Percentiles rank a stretch among this genome's conserved stretches.
Conservation (phyloP, 2,113 vertebrate species). For the Lophotis ruficrista region DNA sequence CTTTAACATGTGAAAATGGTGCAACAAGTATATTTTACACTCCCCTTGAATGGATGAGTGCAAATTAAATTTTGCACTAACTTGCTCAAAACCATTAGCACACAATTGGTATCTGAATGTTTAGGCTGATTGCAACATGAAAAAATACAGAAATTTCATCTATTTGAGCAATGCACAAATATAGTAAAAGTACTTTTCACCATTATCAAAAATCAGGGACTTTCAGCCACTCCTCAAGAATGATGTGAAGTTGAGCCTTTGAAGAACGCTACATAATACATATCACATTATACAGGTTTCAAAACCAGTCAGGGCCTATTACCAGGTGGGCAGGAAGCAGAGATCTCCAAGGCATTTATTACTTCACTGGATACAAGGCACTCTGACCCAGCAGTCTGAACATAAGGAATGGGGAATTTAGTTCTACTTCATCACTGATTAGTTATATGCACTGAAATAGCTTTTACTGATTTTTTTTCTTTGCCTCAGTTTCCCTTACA, state of each 20-base stretch:
- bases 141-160: not conserved
- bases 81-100: not conserved
- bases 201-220: not conserved
- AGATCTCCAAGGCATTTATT: not conserved
- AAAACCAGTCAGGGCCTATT: not conserved
- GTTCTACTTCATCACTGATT: not conserved
- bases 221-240: not conserved
- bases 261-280: not conserved
- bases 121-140: not conserved
- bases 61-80: conserved; percentile 50
- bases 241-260: not conserved
- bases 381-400: not conserved
- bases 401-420: not conserved
- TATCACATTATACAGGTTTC: not conserved
- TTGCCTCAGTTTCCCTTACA: not conserved
- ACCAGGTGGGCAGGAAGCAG: not conserved
- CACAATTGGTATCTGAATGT: not conserved
- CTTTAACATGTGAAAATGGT: conserved; percentile 28
- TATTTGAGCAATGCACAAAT: not conserved
- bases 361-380: not conserved
- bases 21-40: conserved; percentile 24
- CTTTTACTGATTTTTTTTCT: not conserved
- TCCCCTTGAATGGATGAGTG: not conserved
- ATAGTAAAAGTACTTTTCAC: not conserved
- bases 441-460: not conserved